phyloP scores from a whole-genome alignment of 2,888 invertebrate genomes.

The Campoletis raptor region DNA sequence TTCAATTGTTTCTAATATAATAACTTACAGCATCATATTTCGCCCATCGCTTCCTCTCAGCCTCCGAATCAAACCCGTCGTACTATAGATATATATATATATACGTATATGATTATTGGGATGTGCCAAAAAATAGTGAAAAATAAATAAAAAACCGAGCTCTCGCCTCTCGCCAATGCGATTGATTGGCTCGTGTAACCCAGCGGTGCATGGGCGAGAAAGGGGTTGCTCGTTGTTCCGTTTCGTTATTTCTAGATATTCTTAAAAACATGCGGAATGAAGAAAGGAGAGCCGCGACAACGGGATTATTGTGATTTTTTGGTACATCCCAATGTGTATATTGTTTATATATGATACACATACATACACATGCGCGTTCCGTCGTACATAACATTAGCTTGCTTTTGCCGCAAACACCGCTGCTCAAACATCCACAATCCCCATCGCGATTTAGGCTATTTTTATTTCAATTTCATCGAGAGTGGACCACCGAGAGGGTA shows the following conservation, averaged over 20 bases:
- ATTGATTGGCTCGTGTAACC: neutral
- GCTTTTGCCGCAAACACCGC: constrained; percentile 25
- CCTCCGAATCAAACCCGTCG: constrained; percentile 65
- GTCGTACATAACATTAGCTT: constrained; percentile 45
- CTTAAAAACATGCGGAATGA: neutral
- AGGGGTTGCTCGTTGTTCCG: too few relatives aligned
- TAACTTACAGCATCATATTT: constrained; percentile 78
- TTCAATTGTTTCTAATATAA: constrained; percentile 75
- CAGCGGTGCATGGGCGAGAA: too few relatives aligned
- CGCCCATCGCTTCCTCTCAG: constrained; percentile 51
- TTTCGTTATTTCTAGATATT: too few relatives aligned
- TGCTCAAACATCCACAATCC: constrained; percentile 41
- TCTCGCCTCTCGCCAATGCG: too few relatives aligned
- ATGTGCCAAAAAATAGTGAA: constrained; percentile 16
- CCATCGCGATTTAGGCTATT: constrained; percentile 22
- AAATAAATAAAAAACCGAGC: too few relatives aligned
- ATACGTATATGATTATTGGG: constrained; percentile 21
- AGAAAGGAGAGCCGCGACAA: neutral
- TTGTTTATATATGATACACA: constrained; percentile 33
- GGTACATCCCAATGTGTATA: neutral
- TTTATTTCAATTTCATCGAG: constrained; percentile 41
- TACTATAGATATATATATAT: constrained; percentile 30
- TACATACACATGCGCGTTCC: constrained; percentile 60
- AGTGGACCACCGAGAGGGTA: constrained; percentile 52
- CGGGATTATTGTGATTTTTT: neutral